These are phyloP conservation scores for Phylloscopus collybita DNA, from an alignment of 2,797 vertebrate species.

Conservation along the genomic window DNA sequence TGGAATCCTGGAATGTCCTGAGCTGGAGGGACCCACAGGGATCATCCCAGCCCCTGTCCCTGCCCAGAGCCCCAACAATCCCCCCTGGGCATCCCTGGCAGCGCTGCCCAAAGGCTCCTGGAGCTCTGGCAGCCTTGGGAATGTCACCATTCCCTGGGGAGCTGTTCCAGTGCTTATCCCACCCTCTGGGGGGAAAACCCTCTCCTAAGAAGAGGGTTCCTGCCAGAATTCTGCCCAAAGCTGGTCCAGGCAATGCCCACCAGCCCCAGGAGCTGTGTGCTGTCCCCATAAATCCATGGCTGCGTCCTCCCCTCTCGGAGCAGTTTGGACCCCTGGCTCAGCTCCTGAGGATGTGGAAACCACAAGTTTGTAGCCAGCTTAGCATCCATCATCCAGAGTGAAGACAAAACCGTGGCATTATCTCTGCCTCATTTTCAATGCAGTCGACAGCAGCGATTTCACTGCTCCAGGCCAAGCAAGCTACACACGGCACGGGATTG, in stretches of 20 bases:
- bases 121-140: background rate
- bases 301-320: fast-evolving
- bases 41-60: background rate
- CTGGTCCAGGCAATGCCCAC: fast-evolving
- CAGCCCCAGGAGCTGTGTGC: background rate
- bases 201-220: background rate
- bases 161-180: background rate
- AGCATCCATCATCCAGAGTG: background rate
- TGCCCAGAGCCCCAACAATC: background rate
- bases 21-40: background rate
- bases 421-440: background rate
- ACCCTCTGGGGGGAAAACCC: background rate
- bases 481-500: background rate
- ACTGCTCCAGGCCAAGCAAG: background rate
- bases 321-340: background rate
- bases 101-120: background rate
- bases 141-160: background rate
- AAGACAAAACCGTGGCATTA: background rate
- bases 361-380: background rate
- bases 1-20: fast-evolving
- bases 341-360: background rate
- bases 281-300: fast-evolving
- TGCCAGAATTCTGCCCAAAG: fast-evolving
- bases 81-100: background rate
- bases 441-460: background rate